Evolutionary conservation across 1,140 invertebrate genomes (phyloP).

Genomic region (Caerostris extrusa): DNA sequence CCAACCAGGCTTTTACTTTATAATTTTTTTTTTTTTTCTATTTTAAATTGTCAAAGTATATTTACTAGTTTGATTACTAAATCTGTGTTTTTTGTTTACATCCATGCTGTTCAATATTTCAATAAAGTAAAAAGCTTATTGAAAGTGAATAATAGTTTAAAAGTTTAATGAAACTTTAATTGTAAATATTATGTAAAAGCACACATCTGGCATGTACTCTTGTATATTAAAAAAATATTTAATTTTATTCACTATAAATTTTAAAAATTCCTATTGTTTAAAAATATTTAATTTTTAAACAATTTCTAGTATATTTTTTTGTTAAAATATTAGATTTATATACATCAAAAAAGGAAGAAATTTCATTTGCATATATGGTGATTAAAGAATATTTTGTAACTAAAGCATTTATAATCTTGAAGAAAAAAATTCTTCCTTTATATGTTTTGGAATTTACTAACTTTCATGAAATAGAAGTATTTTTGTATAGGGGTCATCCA

Average conservation of each 20-base stretch:
- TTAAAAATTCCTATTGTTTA: neutral
- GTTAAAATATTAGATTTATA: slow-evolving; percentile 1
- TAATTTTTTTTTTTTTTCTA: neutral
- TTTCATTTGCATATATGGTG: neutral
- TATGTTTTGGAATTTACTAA: slow-evolving; percentile 51
- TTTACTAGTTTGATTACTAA: neutral
- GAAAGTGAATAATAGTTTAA: neutral
- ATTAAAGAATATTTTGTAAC: slow-evolving; percentile 38
- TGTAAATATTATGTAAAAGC: neutral
- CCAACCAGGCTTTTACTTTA: neutral
- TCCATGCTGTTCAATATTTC: neutral
- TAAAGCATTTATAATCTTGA: slow-evolving; percentile 13
- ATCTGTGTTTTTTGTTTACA: neutral
- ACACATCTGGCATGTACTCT: neutral
- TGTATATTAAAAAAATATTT: neutral
- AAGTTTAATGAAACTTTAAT: slow-evolving; percentile 1
- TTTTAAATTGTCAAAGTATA: neutral
- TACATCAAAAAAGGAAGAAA: neutral
- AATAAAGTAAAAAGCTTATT: neutral
- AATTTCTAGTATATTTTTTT: slow-evolving; percentile 14
- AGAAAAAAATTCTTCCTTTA: slow-evolving; percentile 43
- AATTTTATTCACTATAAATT: neutral
- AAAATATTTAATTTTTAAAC: neutral
- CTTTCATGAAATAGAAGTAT: slow-evolving; percentile 50
- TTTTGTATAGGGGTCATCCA: slow-evolving; percentile 56